A percentile compares a stretch with the other conserved stretches of the same genome.
phyloP scores from a whole-genome alignment of 2,888 invertebrate species.

The Aspidiotus rigidus region DNA sequence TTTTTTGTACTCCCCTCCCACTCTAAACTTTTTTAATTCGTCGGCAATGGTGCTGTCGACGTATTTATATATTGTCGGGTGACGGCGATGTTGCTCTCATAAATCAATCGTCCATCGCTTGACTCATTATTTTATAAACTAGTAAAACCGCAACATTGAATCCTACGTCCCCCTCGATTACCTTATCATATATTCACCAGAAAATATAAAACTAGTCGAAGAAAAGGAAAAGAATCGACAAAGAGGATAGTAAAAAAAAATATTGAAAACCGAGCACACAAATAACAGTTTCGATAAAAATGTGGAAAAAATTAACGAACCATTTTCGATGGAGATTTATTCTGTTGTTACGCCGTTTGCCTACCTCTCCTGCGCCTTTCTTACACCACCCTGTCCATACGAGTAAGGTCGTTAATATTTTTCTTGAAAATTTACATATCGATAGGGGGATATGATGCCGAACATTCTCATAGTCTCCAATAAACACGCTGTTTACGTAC shows the following conservation, averaged over 20 bases:
- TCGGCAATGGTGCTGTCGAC: conserved; percentile 31
- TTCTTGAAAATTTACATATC: conserved; percentile 23
- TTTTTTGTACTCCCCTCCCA: conserved; percentile 17
- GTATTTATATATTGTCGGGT: conserved; percentile 15
- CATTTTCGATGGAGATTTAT: conserved; percentile 21
- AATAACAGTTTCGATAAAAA: conserved; percentile 23
- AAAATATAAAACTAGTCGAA: conserved; percentile 17
- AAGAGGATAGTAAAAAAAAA: neutral
- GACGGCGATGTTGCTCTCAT: conserved; percentile 32
- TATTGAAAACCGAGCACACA: conserved; percentile 6
- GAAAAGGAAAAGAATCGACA: conserved; percentile 13
- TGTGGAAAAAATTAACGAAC: conserved; percentile 25
- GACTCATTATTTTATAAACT: conserved; percentile 32
- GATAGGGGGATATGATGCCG: conserved; percentile 13
- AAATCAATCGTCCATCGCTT: conserved; percentile 32
- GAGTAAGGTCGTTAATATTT: conserved; percentile 13
- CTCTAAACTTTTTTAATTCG: conserved; percentile 22
- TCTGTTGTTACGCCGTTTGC: conserved; percentile 10
- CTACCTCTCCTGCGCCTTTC: conserved; percentile 3
- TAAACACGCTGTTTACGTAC: too few species aligned
- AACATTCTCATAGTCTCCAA: neutral
- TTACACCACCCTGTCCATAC: neutral
- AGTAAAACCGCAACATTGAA: conserved; percentile 12
- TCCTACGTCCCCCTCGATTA: conserved; percentile 16
- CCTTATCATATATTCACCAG: conserved; percentile 19